Evolutionary conservation across 2,888 invertebrate genomes (phyloP).

Genomic region (Argyresthia goedartella): DNA sequence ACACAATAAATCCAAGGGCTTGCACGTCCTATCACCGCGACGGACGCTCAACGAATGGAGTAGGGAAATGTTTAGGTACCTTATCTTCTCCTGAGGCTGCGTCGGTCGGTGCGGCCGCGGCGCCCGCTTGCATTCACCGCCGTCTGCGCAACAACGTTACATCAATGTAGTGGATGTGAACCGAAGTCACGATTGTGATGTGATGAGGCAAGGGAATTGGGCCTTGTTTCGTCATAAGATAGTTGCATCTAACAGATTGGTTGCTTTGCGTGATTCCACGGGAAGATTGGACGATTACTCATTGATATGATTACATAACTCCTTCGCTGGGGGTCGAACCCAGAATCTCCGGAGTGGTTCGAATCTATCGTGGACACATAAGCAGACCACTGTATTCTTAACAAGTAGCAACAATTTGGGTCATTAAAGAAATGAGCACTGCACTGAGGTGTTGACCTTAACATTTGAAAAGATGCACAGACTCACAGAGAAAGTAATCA

Average conservation of each 20-base stretch:
- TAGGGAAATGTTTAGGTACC: constrained; percentile 33
- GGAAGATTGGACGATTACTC: background rate
- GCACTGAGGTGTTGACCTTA: too few species aligned
- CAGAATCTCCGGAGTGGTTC: too few species aligned
- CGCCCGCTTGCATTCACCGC: constrained; percentile 41
- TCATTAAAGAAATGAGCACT: too few species aligned
- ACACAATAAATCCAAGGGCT: background rate
- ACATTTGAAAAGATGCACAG: too few species aligned
- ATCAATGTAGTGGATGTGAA: constrained; percentile 8
- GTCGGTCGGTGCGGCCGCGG: constrained; percentile 39
- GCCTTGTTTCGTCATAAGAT: too few species aligned
- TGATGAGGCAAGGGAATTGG: too few species aligned
- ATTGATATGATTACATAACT: background rate
- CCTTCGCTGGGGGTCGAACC: too few species aligned
- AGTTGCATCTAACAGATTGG: background rate
- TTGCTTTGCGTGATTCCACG: background rate
- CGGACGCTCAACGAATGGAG: constrained; percentile 43
- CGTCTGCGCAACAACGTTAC: constrained; percentile 46
- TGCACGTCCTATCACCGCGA: constrained; percentile 31
- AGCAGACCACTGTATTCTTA: too few species aligned
- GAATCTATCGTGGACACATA: too few species aligned
- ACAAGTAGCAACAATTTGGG: too few species aligned
- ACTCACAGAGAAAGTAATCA: too few species aligned
- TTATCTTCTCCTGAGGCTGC: constrained; percentile 60
- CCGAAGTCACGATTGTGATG: too few species aligned